phyloP scores from a whole-genome alignment of 2,113 vertebrate genomes.

The Trogon melanurus region DNA sequence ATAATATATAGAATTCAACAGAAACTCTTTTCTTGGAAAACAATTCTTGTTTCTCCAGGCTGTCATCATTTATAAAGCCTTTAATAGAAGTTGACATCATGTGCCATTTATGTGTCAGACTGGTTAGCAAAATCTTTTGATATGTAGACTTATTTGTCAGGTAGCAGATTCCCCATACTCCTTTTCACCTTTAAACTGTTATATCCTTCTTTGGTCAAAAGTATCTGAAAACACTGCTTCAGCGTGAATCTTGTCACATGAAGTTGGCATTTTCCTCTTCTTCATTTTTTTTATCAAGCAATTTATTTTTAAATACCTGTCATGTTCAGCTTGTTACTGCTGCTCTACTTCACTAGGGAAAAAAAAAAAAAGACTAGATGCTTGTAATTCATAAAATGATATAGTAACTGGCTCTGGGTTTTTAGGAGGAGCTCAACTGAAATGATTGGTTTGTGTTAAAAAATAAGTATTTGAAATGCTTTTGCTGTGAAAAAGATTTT shows the following conservation, averaged over 20 bases:
- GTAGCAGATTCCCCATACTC: constrained; percentile 56
- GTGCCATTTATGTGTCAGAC: constrained; percentile 70
- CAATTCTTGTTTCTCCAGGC: constrained; percentile 54
- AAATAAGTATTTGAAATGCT: neutral
- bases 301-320: constrained; percentile 77
- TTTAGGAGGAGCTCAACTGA: neutral
- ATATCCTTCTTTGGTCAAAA: constrained; percentile 45
- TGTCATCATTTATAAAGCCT: constrained; percentile 71
- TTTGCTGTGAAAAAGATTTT: neutral
- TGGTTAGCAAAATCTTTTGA: constrained; percentile 72
- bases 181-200: constrained; percentile 54
- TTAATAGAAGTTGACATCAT: constrained; percentile 74
- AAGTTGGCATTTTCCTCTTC: neutral
- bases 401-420: neutral
- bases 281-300: constrained; percentile 29
- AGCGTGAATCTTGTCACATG: constrained; percentile 3
- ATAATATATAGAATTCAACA: constrained; percentile 26
- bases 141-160: constrained; percentile 72
- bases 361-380: constrained; percentile 5
- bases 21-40: constrained; percentile 59
- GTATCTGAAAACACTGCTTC: neutral
- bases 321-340: constrained; percentile 67
- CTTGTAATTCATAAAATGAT: constrained; percentile 7
- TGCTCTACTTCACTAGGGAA: constrained; percentile 64
- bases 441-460: neutral